phyloP scores from a whole-genome alignment of 2,888 invertebrate species.

The Phrixothrix hirtus region DNA sequence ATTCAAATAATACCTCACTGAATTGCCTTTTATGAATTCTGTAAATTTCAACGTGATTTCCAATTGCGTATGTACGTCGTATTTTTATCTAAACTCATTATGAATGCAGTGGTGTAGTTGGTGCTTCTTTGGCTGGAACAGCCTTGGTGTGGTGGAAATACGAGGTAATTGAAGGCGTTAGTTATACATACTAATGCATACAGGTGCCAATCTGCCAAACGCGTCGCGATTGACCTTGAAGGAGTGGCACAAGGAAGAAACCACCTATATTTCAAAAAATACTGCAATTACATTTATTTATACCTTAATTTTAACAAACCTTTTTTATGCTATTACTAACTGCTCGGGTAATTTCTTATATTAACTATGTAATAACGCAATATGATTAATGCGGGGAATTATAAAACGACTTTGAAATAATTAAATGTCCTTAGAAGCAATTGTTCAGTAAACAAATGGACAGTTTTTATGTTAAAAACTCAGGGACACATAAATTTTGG shows the following conservation, averaged over 20 bases:
- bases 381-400: no score
- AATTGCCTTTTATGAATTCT: slow-evolving; percentile 10
- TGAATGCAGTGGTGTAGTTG: slow-evolving; percentile 35
- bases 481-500: no score
- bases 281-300: no score
- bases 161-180: slow-evolving; percentile 40
- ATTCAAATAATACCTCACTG: slow-evolving; percentile 16
- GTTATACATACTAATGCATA: slow-evolving; percentile 40
- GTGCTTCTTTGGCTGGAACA: slow-evolving; percentile 37
- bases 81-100: slow-evolving; percentile 33
- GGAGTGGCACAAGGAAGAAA: slow-evolving; percentile 39
- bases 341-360: no score
- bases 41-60: slow-evolving; percentile 14
- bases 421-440: no score
- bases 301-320: no score
- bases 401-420: no score
- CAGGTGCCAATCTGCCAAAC: slow-evolving; percentile 36
- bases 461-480: no score
- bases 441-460: no score
- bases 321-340: no score
- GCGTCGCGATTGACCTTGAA: slow-evolving; percentile 35
- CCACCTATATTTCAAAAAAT: slow-evolving; percentile 25
- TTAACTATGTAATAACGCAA: no score
- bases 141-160: slow-evolving; percentile 39
- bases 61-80: slow-evolving; percentile 10